Percentiles rank a stretch among this genome's conserved stretches.
These are phyloP conservation scores for Sebastes trivittatus DNA, from an alignment of 2,797 vertebrate species.

Conservation along the genomic window DNA sequence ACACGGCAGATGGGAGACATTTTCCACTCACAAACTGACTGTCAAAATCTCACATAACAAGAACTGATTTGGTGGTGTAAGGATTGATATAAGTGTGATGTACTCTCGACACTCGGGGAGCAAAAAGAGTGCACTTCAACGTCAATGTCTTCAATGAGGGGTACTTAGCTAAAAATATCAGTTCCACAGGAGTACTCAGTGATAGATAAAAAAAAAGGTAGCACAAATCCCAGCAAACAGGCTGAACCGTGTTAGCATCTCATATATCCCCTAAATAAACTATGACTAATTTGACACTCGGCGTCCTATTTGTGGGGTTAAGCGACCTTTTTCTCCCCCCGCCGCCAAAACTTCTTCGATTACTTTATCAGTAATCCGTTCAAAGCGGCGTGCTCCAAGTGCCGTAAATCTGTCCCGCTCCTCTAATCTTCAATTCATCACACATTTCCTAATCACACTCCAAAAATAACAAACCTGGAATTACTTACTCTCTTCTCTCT, in stretches of 20 bases:
- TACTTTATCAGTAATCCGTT: slow-evolving; percentile 71
- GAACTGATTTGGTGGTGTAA: slow-evolving; percentile 42
- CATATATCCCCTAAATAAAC: slow-evolving; percentile 59
- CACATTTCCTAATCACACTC: slow-evolving; percentile 67
- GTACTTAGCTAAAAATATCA: slow-evolving; percentile 58
- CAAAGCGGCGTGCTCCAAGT: slow-evolving; percentile 26
- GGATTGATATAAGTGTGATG: slow-evolving; percentile 43
- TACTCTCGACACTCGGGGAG: slow-evolving; percentile 22
- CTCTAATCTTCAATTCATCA: slow-evolving; percentile 72
- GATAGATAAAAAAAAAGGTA: not conserved
- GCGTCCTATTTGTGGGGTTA: slow-evolving; percentile 47
- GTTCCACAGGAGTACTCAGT: slow-evolving; percentile 15
- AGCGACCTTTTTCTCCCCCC: slow-evolving; percentile 43
- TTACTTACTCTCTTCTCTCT: slow-evolving; percentile 41
- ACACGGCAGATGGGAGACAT: slow-evolving; percentile 58
- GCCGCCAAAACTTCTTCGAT: slow-evolving; percentile 66
- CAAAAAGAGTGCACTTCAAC: slow-evolving; percentile 37
- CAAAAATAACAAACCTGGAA: slow-evolving; percentile 74
- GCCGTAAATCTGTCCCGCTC: slow-evolving; percentile 61
- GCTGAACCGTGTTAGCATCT: slow-evolving; percentile 32
- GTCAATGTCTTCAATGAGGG: slow-evolving; percentile 37
- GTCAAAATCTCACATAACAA: slow-evolving; percentile 50
- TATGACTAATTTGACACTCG: slow-evolving; percentile 49
- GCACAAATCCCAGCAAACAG: slow-evolving; percentile 37
- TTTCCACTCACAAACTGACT: slow-evolving; percentile 43